Conservation (phyloP, 2,797 vertebrate genomes). For the Rhincodon typus region DNA sequence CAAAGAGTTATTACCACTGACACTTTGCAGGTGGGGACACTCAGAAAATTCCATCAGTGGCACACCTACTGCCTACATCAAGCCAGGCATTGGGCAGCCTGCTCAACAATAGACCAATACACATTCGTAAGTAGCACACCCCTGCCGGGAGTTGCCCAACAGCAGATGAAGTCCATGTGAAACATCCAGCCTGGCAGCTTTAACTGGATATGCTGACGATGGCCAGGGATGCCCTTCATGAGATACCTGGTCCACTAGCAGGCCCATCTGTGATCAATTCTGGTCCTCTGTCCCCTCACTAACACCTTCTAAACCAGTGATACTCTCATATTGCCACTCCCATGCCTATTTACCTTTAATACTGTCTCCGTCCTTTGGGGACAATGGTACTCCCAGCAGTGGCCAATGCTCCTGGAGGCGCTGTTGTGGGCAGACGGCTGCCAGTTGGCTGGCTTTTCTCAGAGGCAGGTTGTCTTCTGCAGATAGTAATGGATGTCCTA, state of each 20-base stretch:
- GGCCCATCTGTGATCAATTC: background rate
- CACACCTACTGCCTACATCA: background rate
- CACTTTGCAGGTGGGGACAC: background rate
- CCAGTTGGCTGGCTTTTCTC: background rate
- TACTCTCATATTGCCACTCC: too few species aligned
- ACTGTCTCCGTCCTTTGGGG: too few species aligned
- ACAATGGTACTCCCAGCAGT: too few species aligned
- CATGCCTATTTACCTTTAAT: too few species aligned
- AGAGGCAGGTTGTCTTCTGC: background rate
- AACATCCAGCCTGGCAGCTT: background rate
- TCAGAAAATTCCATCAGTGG: background rate
- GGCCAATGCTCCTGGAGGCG: background rate
- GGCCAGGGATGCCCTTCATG: background rate
- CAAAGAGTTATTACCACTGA: background rate
- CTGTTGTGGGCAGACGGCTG: background rate
- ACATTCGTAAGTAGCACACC: too few species aligned
- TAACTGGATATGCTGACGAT: background rate
- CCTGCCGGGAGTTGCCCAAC: background rate
- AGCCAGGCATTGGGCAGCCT: background rate
- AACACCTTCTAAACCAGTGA: too few species aligned
- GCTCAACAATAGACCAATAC: background rate
- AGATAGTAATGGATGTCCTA: background rate
- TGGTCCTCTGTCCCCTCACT: too few species aligned
- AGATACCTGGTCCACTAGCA: background rate
- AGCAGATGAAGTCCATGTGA: background rate